Conservation (phyloP, 2,888 invertebrate species). For the Calameuta idolon region DNA sequence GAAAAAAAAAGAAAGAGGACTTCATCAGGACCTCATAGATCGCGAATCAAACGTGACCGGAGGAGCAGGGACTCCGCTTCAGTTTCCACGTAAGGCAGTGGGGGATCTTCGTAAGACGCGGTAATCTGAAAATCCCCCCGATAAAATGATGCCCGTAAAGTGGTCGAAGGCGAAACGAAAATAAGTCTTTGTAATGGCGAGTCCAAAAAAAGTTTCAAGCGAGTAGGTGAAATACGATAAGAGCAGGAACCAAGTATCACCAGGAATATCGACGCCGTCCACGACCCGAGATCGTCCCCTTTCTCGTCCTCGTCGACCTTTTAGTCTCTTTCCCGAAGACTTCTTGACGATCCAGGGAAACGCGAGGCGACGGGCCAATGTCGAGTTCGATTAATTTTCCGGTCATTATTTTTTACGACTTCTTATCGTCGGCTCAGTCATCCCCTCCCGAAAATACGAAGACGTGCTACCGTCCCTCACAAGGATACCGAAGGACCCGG, state of each 20-base stretch:
- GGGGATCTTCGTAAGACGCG: too few species aligned
- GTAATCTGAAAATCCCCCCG: too few species aligned
- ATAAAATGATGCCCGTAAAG: too few species aligned
- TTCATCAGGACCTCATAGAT: too few species aligned
- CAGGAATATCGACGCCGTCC: background rate
- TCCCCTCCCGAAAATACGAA: constrained; percentile 21
- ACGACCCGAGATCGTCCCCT: background rate
- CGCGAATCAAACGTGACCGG: too few species aligned
- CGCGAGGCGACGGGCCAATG: constrained; percentile 57
- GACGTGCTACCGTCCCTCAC: constrained; percentile 16
- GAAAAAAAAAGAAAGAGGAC: too few species aligned
- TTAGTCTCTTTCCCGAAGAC: background rate
- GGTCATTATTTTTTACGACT: constrained; percentile 65
- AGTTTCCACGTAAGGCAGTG: too few species aligned
- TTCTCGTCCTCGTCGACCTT: background rate
- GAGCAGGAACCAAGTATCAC: background rate
- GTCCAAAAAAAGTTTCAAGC: too few species aligned
- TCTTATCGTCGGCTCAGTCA: constrained; percentile 52
- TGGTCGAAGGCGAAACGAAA: too few species aligned
- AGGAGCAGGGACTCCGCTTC: too few species aligned
- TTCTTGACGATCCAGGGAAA: constrained; percentile 54
- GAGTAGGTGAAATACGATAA: background rate
- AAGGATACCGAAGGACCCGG: constrained; percentile 19
- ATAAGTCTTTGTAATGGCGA: too few species aligned
- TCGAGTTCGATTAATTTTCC: constrained; percentile 65